Evolutionary conservation across 2,797 vertebrate genomes (phyloP).

Genomic region (Enteromius thamalakanensis): DNA sequence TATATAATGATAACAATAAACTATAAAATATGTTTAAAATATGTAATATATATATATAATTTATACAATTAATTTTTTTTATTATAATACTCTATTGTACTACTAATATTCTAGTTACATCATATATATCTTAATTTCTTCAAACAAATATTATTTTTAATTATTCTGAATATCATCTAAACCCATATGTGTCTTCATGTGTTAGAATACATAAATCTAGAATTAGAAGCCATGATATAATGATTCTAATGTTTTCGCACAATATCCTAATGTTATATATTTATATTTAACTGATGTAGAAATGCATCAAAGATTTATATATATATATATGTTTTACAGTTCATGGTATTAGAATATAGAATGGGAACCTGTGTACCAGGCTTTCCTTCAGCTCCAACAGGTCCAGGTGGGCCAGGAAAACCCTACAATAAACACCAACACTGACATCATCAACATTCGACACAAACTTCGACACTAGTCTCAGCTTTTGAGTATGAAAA

Average conservation of each 20-base stretch:
- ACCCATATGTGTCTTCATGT: background rate
- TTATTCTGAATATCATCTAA: background rate
- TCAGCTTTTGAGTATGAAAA: conserved; percentile 5
- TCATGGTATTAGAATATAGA: conserved; percentile 81
- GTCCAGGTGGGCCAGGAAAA: conserved; percentile 78
- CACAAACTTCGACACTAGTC: background rate
- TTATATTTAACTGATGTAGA: background rate
- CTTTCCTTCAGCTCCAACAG: conserved; percentile 90
- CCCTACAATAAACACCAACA: conserved; percentile 74
- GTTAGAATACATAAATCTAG: background rate
- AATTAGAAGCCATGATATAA: background rate
- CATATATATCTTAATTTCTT: background rate
- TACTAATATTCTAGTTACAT: background rate
- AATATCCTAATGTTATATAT: background rate
- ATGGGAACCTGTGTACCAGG: conserved; percentile 99
- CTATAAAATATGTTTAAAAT: background rate
- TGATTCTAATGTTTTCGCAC: background rate
- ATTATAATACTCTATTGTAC: background rate
- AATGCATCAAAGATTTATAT: background rate
- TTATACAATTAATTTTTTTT: background rate
- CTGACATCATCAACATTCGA: conserved; percentile 24
- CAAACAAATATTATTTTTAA: background rate
- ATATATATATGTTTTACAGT: conserved; percentile 28
- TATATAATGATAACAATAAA: background rate
- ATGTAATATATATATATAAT: background rate